Evolutionary conservation across 2,888 invertebrate genomes (phyloP).

Genomic region (Hyppa rectilinea): DNA sequence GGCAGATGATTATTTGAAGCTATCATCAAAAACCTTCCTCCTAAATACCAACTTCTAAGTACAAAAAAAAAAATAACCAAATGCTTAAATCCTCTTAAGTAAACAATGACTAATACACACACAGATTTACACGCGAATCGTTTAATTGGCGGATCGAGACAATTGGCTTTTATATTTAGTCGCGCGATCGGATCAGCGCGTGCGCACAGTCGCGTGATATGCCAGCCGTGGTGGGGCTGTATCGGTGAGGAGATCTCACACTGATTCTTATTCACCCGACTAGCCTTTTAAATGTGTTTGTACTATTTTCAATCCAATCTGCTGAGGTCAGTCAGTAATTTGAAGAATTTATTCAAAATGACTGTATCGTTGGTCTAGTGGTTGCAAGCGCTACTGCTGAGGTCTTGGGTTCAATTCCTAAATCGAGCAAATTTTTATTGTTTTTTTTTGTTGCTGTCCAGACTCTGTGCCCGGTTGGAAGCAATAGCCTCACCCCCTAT

Average conservation of each 20-base stretch:
- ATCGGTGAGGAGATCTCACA: constrained; percentile 73
- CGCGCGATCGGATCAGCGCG: constrained; percentile 65
- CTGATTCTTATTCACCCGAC: constrained; percentile 69
- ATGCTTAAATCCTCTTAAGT: constrained; percentile 22
- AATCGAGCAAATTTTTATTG: too few species aligned
- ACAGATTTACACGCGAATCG: constrained; percentile 57
- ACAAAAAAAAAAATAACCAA: neutral
- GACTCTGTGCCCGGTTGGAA: too few species aligned
- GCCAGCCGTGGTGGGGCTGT: constrained; percentile 61
- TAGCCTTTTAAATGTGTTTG: neutral
- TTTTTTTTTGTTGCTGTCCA: too few species aligned
- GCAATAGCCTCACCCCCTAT: too few species aligned
- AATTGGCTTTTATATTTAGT: constrained; percentile 62
- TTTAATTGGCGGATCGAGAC: constrained; percentile 66
- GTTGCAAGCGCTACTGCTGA: too few species aligned
- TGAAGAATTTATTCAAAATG: neutral
- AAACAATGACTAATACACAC: constrained; percentile 50
- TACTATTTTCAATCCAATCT: neutral
- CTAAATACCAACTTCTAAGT: neutral
- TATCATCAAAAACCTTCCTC: too few species aligned
- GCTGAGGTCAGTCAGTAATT: neutral
- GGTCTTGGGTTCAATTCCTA: too few species aligned
- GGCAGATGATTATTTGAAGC: neutral
- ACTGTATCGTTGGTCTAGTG: too few species aligned
- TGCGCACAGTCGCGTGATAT: constrained; percentile 77